Conservation (phyloP, 2,797 vertebrate species). For the Gymnopithys bicolor region DNA sequence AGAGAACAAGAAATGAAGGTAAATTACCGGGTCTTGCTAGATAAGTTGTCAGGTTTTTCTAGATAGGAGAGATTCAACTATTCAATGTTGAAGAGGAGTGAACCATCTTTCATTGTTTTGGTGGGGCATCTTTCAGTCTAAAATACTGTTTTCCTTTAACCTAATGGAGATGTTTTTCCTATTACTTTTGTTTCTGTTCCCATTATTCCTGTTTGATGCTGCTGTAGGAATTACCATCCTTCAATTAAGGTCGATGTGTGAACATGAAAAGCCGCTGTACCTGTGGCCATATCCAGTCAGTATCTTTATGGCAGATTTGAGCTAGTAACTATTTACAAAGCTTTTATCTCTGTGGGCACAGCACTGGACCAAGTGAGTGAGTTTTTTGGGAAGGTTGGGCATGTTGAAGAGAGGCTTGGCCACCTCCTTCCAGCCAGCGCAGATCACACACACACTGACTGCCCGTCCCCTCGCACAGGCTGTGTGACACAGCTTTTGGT, state of each 20-base stretch:
- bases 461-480: rapidly evolving
- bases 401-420: not conserved
- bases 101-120: not conserved
- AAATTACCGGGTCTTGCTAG: not conserved
- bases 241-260: not conserved
- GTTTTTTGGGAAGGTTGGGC: not conserved
- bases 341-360: not conserved
- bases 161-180: not conserved
- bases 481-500: not conserved
- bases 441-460: not conserved
- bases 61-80: not conserved
- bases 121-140: not conserved
- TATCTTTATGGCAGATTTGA: not conserved
- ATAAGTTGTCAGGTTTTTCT: not conserved
- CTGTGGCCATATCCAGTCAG: rapidly evolving
- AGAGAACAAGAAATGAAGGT: not conserved
- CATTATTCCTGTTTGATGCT: not conserved
- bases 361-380: not conserved
- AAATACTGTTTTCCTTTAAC: not conserved
- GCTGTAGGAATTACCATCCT: not conserved
- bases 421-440: not conserved
- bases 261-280: not conserved
- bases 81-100: not conserved
- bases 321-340: not conserved
- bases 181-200: not conserved